Conservation (phyloP, 2,797 vertebrate genomes). For the Nannoperca australis region DNA sequence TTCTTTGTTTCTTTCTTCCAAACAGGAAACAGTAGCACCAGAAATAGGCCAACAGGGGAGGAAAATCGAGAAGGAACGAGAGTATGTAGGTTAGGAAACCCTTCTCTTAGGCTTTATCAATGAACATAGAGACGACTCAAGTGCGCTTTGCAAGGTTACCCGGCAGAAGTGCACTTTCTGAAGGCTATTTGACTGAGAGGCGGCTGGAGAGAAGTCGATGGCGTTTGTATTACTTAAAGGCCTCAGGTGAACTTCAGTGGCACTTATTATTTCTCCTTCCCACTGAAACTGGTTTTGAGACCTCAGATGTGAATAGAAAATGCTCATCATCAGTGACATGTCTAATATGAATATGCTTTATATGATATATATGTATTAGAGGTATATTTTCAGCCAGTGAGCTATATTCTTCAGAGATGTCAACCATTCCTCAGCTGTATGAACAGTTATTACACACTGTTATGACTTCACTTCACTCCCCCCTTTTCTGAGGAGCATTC, state of each 20-base stretch:
- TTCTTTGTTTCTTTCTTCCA: slow-evolving; percentile 55
- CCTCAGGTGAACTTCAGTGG: slow-evolving; percentile 81
- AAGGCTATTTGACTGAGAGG: slow-evolving; percentile 54
- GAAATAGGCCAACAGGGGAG: slow-evolving; percentile 60
- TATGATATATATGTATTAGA: slow-evolving; percentile 79
- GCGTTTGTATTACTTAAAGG: slow-evolving; percentile 74
- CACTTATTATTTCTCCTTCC: slow-evolving; percentile 61
- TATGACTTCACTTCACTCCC: slow-evolving; percentile 46
- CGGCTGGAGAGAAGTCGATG: slow-evolving; percentile 42
- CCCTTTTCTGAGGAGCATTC: slow-evolving; percentile 69
- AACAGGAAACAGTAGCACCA: slow-evolving; percentile 64
- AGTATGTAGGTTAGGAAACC: slow-evolving; percentile 62
- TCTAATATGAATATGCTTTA: slow-evolving; percentile 79
- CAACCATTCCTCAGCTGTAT: slow-evolving; percentile 74
- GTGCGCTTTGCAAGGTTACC: slow-evolving; percentile 73
- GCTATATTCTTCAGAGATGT: slow-evolving; percentile 79
- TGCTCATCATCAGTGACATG: slow-evolving; percentile 65
- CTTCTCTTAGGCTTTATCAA: slow-evolving; percentile 57
- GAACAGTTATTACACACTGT: slow-evolving; percentile 53
- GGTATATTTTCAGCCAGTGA: slow-evolving; percentile 82
- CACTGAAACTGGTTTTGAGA: slow-evolving; percentile 62
- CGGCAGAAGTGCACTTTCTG: slow-evolving; percentile 73
- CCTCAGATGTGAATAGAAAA: slow-evolving; percentile 64
- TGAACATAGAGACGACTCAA: slow-evolving; percentile 63
- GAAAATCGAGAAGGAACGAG: slow-evolving; percentile 39